These are phyloP conservation scores for Chalcis sispes DNA, from an alignment of 2,888 invertebrate genomes.

Conservation along the genomic window DNA sequence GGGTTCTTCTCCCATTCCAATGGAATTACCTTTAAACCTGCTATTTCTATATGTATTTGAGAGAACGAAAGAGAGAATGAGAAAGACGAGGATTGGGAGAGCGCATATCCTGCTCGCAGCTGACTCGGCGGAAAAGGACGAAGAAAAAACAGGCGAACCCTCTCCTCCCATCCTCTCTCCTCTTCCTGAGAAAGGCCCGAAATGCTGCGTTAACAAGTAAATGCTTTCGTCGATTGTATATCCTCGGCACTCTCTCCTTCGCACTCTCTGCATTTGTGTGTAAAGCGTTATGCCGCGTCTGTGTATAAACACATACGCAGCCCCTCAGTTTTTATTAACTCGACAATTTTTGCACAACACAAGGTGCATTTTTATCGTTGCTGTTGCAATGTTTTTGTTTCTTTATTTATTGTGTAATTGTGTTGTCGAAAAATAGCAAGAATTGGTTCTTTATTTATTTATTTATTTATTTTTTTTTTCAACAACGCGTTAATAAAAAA, in stretches of 20 bases:
- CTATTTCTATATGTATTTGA: no score
- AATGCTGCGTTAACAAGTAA: conserved; percentile 11
- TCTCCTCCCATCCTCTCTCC: neutral
- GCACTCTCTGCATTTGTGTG: neutral
- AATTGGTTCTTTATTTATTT: no score
- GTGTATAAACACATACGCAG: no score
- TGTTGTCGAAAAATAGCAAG: no score
- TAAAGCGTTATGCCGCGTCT: no score
- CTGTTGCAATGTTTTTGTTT: no score
- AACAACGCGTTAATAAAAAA: no score
- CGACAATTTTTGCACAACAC: conserved; percentile 3
- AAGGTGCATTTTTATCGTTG: conserved; percentile 16
- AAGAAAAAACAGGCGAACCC: conserved; percentile 25
- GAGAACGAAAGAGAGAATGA: conserved; percentile 5
- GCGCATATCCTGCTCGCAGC: conserved; percentile 32
- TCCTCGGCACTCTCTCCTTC: no score
- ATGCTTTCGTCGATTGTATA: conserved; percentile 10
- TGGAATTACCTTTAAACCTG: conserved; percentile 40
- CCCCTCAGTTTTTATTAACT: neutral
- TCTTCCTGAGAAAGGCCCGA: neutral
- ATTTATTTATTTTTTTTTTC: no score
- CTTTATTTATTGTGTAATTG: no score
- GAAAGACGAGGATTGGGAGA: neutral
- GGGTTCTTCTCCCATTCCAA: neutral
- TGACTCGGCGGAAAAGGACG: conserved; percentile 43